A percentile compares a stretch with the other conserved stretches of the same genome.
Evolutionary conservation across 2,797 vertebrate species (phyloP).

Genomic region (Atherinosoma microstoma): DNA sequence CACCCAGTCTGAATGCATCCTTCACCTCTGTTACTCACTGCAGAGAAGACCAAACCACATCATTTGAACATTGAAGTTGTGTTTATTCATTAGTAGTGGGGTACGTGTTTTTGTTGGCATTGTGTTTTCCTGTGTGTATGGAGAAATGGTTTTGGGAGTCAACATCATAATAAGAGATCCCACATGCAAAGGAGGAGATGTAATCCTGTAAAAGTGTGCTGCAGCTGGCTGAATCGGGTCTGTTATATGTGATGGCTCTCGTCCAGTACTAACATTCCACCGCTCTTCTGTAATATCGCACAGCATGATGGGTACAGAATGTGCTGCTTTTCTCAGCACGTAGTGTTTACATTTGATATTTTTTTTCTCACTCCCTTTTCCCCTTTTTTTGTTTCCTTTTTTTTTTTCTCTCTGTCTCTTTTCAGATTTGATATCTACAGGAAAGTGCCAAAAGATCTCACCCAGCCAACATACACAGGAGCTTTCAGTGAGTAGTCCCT

Average conservation of each 20-base stretch:
- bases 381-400: slow-evolving; percentile 28
- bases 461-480: slow-evolving; percentile 98
- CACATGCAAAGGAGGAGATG: slow-evolving; percentile 64
- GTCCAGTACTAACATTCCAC: slow-evolving; percentile 83
- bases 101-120: slow-evolving; percentile 16
- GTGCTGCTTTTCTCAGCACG: slow-evolving; percentile 74
- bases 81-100: slow-evolving; percentile 17
- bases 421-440: slow-evolving; percentile 99
- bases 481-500: slow-evolving; percentile 93
- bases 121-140: slow-evolving; percentile 34
- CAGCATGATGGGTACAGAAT: slow-evolving; percentile 78
- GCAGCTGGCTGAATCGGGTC: slow-evolving; percentile 50
- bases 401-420: slow-evolving; percentile 37
- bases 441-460: slow-evolving; percentile 99
- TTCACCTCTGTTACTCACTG: neutral
- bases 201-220: slow-evolving; percentile 47
- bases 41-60: slow-evolving; percentile 4
- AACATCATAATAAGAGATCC: slow-evolving; percentile 49
- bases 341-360: slow-evolving; percentile 68
- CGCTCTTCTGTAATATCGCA: slow-evolving; percentile 75
- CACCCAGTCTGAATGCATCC: neutral
- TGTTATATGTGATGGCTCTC: slow-evolving; percentile 66
- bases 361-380: slow-evolving; percentile 38
- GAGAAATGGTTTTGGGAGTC: slow-evolving; percentile 36
- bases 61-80: slow-evolving; percentile 14